Base-by-base conservation (phyloP, 2,888 invertebrate species). In the Drosophila pseudotakahashii region DNA sequence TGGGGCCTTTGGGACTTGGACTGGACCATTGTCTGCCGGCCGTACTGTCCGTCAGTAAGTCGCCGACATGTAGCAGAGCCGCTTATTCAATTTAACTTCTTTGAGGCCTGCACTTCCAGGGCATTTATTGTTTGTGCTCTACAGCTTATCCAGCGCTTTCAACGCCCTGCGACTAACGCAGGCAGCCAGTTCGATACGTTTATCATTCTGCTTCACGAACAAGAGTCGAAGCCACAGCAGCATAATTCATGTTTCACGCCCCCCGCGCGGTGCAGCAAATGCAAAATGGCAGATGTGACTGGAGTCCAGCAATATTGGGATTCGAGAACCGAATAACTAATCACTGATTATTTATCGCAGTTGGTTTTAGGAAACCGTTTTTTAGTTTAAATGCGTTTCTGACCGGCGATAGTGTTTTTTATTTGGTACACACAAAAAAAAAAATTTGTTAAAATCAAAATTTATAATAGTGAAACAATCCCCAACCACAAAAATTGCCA, bases 211-310 rank as follows among this genome's bases (percentile, higher is more conserved):
- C 50, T 70, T 26, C 48, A 45, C 39, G 67, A 50, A 39, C 66
- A 59, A 44, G 36, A 39, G 19, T 41, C 44, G 37, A 45, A 55
- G 47, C 45, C 39, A 53, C 67, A 60, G 66, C 80, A 78, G 76
- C 78, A 86, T 86, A 82, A 88, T 86, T 83, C 86, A 88, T 88
- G 83, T 82, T 82, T 86, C 80, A 85, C 80, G 86, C 86, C 80
- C 81, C 34, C 3, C 19, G 19, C 19, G 19, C 19, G 19, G 19
- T 19, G 19, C 19, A 19, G 2, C 19, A 19, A 19, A 81, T 79
- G 57, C 82, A 84, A 81, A 79, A 85, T 81, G 85, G 88, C 70
- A 73, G 66, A 55, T 55, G 39, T 30, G 39, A 39, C 50, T 47
- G 57, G 62, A 61, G 69, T 62, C 71, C 63, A 54, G 47, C 77